Evolutionary conservation across 2,113 vertebrate genomes (phyloP), one percentile per base, ranked within the genome.

Genomic region (Trachemys scripta): DNA sequence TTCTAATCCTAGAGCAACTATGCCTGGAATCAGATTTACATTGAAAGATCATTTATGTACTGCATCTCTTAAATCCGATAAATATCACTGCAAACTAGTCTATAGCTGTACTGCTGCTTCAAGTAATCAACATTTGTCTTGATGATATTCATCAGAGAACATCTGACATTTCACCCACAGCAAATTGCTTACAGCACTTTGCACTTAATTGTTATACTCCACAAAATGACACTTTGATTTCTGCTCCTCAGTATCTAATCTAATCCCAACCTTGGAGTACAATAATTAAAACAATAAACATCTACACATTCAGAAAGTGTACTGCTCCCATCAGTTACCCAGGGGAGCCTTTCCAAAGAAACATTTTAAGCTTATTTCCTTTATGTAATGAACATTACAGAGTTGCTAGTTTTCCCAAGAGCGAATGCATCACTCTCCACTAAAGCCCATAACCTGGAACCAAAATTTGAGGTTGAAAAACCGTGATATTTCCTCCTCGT

Each of bases 321-420:
- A 88, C 2, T 84, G 90, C 57, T 93, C 83, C 79, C 91, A 76
- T 16, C 92, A 25, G 92, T 96, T 84, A 93, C 47, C 84, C 82
- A 17, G 51, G 56, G 78, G 49, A 90, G 59, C 76, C 45, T 89
- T 92, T 82, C 82, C 35, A 94, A 92, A 82, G 19, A 95, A 89
- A 22, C 3, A 50, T 25, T 14, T 78, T 59, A 45, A 1, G 54
- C 17, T 78, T 79, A 38, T 50, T 87, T 62, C 57, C 35, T 62
- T 80, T 38, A 20, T 45, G 59, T 49, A 80, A 59, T 59, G 31
- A 16, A 35, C 38, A 31, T 59, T 79, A 47, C 45, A 59, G 31
- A 84, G 51, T 78, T 92, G 51, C 49, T 80, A 78, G 54, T 86
- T 76, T 88, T 92, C 59, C 76, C 85, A 62, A 14, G 78, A 82